These are phyloP conservation scores for Sander vitreus DNA, from an alignment of 2,113 vertebrate species.

Conservation along the genomic window DNA sequence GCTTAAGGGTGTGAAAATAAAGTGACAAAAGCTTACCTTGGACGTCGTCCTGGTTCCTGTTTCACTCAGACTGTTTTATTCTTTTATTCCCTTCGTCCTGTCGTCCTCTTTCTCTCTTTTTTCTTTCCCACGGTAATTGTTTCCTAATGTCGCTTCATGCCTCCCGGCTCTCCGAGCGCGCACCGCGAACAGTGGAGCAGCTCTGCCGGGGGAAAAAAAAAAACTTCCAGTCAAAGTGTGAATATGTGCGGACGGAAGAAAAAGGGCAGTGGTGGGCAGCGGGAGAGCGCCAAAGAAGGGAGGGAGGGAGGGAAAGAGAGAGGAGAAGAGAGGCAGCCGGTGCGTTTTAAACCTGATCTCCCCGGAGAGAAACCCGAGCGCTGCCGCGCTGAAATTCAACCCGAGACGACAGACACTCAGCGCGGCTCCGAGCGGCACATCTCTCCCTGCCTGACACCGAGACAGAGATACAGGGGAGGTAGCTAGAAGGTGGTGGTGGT, in stretches of 20 bases:
- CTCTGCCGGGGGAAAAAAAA: background rate
- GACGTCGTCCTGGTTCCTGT: constrained; percentile 22
- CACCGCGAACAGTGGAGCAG: constrained; percentile 18
- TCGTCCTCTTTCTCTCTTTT: background rate
- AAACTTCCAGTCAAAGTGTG: constrained; percentile 59
- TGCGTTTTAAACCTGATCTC: constrained; percentile 53
- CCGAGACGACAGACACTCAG: constrained; percentile 50
- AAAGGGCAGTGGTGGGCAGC: background rate
- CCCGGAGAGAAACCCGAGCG: constrained; percentile 56
- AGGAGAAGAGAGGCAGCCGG: background rate
- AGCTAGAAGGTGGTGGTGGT: background rate
- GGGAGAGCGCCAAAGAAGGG: background rate
- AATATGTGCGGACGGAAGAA: constrained; percentile 12
- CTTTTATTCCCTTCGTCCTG: constrained; percentile 10
- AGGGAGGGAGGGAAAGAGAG: background rate
- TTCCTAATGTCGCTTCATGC: constrained; percentile 42
- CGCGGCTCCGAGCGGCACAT: constrained; percentile 38
- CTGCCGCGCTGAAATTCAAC: constrained; percentile 57
- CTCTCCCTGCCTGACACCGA: constrained; percentile 24
- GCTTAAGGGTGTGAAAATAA: background rate
- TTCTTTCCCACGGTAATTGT: background rate
- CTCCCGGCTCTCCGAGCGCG: constrained; percentile 25
- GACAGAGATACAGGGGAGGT: background rate
- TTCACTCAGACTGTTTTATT: background rate
- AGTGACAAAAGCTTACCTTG: constrained; percentile 55